Evolutionary conservation across 2,888 invertebrate genomes (phyloP), one percentile per base, ranked within the genome.

Genomic region (Chaitophorus viminalis): DNA sequence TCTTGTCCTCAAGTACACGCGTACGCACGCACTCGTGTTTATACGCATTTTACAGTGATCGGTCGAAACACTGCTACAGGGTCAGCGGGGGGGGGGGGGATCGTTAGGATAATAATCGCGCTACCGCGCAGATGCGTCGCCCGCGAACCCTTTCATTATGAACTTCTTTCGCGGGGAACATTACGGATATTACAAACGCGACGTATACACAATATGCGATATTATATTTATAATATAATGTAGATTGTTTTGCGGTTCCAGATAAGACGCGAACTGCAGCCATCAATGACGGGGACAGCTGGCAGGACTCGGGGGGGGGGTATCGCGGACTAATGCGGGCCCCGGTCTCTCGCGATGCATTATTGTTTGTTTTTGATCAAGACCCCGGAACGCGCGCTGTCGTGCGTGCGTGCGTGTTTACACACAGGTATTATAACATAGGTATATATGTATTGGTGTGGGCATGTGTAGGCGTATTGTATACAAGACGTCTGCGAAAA

Each of bases 311-410:
- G 52, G n/a, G 29, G 25, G 11, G n/a, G n/a, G n/a, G n/a, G n/a
- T n/a, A n/a, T n/a, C n/a, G n/a, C n/a, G n/a, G 29, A 18, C 65
- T 84, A 76, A 84, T 76, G 46, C 76, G 60, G 81, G 46, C 70
- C 25, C 70, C 25, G 46, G 82, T 31, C 68, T 54, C 33, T 14
- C 46, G 46, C 11, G 60, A 14, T 17, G 21, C 46, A 85, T n/a
- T n/a, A n/a, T 85, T 77, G 85, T 85, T 46, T 85, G 76, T 85
- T 85, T 76, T 77, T 39, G 77, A 68, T 77, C 77, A 39, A 52
- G 84, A 31, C 84, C 18, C 29, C 31, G 85, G 70, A 70, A 68
- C 39, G 77, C 21, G 33, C 39, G 46, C 46, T 3, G 46, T 46
- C 14, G 46, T 46, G 46, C 46, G 46, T 46, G 46, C 46, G 46